Evolutionary conservation across 2,113 vertebrate species (phyloP), one percentile per base, ranked within the genome.

Genomic region (Eulemur rufifrons): DNA sequence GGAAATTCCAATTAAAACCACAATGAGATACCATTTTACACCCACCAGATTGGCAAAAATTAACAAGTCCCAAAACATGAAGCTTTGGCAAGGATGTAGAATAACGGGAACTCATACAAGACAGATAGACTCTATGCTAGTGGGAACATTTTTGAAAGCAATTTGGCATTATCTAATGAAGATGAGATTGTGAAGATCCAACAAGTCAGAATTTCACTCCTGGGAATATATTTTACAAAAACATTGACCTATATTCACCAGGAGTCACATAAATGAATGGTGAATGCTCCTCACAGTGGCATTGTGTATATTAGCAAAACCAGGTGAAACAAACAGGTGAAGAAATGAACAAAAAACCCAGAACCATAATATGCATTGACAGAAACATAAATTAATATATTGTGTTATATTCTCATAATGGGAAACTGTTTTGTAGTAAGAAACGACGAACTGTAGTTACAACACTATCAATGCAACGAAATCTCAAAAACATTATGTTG

Each of bases 1-100:
- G 96, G 76, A 95, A 97, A 96, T 96, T 98, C 95, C 97, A 97
- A 20, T 92, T 81, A 80, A 97, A 95, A 93, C 92, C 92, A 92
- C 94, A 95, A 81, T 84, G 81, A 95, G 39, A 95, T 91, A 81
- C 64, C 91, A 97, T 80, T 94, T 77, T 59, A 96, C 92, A 88
- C 76, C 91, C 94, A 97, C 94, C 42, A 90, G 52, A 37, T 63
- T 85, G 88, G 95, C 97, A 95, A 87, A 97, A 85, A 66, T 86
- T 56, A 96, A 76, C 66, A 68, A 90, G 47, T 92, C 37, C 50
- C 64, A 93, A 73, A 94, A 95, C 96, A 95, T 34, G 76, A 94
- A 63, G 11, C 59, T 87, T 94, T 97, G 96, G 94, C 94, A 92
- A 88, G 45, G 73, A 39, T 50, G 15, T 66, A 73, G 95, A 96